These are phyloP conservation scores for Sinocyclocheilus maitianheensis DNA, from an alignment of 2,113 vertebrate genomes.

Conservation along the genomic window DNA sequence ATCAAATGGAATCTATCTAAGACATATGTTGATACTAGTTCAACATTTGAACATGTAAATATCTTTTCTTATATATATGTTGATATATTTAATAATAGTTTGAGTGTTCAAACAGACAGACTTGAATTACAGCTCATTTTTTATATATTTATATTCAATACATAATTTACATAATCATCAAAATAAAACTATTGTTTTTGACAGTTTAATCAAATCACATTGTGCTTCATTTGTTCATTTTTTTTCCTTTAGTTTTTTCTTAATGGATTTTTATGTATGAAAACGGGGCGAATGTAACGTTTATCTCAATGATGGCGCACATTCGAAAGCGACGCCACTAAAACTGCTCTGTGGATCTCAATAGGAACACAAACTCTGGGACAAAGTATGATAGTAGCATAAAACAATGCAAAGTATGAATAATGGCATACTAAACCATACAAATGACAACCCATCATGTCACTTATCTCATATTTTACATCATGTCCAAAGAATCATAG, in stretches of 20 bases:
- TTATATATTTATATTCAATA: slow-evolving; percentile 59
- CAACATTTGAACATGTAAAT: slow-evolving; percentile 31
- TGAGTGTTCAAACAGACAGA: slow-evolving; percentile 52
- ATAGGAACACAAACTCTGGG: not conserved
- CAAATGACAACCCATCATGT: not conserved
- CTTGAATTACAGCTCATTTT: slow-evolving; percentile 42
- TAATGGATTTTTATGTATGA: not conserved
- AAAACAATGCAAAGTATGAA: not conserved
- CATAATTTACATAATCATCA: slow-evolving; percentile 62
- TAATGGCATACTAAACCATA: slow-evolving; percentile 15
- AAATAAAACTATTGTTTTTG: slow-evolving; percentile 55
- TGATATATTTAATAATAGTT: slow-evolving; percentile 50
- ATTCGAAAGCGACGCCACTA: slow-evolving; percentile 1
- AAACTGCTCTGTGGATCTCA: not conserved
- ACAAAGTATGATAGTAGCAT: not conserved
- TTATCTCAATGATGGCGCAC: slow-evolving; percentile 19
- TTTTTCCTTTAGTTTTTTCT: not conserved
- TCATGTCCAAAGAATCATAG: slow-evolving; percentile 21
- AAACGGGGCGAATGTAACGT: not conserved
- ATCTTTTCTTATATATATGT: slow-evolving; percentile 43
- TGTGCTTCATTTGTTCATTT: slow-evolving; percentile 56
- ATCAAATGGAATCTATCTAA: slow-evolving; percentile 56
- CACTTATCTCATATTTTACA: slow-evolving; percentile 30
- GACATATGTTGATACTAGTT: slow-evolving; percentile 46
- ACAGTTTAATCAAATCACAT: slow-evolving; percentile 45